Base-by-base conservation (phyloP, 2,888 invertebrate species). In the Callyntrura sp. region DNA sequence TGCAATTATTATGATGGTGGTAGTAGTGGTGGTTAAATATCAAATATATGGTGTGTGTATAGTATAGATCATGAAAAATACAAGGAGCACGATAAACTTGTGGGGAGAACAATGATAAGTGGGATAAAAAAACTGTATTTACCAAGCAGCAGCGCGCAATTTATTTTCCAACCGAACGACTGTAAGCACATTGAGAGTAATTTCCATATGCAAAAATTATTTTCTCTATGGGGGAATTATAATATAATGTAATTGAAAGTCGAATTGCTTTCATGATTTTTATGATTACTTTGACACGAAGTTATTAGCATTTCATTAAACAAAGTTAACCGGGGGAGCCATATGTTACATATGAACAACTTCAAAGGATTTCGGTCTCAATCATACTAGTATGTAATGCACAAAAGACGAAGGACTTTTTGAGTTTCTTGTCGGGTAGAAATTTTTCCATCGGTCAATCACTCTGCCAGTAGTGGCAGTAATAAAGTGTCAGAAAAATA, bases 171-270 rank as follows among this genome's bases (percentile, higher is more conserved):
- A 45, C 43, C 20, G 45, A 35, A 70, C 20, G 45, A 35, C 43
- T 70, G 70, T 8, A 70, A 51, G 0, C 2, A 3, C 4, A 20
- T 35, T 8, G 11, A 28, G 17, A 28, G 73, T 76, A 76, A 76
- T 76, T 76, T 76, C 1, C 73, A 76, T n/a, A n/a, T 76, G 73
- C 73, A 23, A 48, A 76, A 76, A 17, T 43, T 43, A 45, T 70
- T 68, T 68, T 28, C 28, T 68, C 70, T 48, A 3, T 8, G 73
- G 23, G 73, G 23, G 23, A 51, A 48, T 76, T 23, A 48, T 12
- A 76, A 76, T 51, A 76, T 51, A 76, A 51, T 14, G 45, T 43
- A 51, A 76, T 76, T 76, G 73, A 76, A 76, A 51, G 48, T 51
- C n/a, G 73, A 51, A 20, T 23, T 48, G 28, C 73, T 20, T 25